These are phyloP conservation scores for Sarcophaga carnaria DNA, from an alignment of 2,888 invertebrate genomes.

Conservation along the genomic window DNA sequence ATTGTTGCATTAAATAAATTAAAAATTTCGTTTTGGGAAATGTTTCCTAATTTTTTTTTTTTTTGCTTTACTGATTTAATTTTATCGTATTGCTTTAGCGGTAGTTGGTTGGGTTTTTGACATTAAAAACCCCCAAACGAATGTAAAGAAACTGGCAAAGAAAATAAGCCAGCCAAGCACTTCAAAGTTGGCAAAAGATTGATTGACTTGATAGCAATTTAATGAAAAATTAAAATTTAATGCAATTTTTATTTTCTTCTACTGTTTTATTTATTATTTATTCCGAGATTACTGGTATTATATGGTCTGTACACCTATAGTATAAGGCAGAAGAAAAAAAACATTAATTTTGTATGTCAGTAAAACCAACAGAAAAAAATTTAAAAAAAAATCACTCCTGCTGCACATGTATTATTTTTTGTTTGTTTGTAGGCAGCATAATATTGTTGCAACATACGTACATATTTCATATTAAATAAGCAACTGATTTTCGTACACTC, in stretches of 20 bases:
- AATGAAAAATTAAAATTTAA: slow-evolving; percentile 69
- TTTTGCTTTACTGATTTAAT: background rate
- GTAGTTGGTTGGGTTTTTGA: slow-evolving; percentile 32
- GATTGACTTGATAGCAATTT: slow-evolving; percentile 69
- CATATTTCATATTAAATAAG: slow-evolving; percentile 48
- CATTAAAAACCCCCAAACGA: slow-evolving; percentile 45
- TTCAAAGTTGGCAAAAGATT: slow-evolving; percentile 63
- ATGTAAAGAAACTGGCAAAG: slow-evolving; percentile 1
- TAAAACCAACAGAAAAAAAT: no score
- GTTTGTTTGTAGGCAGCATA: no score
- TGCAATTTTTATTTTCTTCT: slow-evolving; percentile 52
- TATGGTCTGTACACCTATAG: slow-evolving; percentile 25
- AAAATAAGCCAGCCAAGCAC: slow-evolving; percentile 4
- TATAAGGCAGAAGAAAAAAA: slow-evolving; percentile 10
- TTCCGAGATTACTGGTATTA: background rate
- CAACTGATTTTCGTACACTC: slow-evolving; percentile 60
- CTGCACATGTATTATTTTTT: background rate
- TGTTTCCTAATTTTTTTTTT: slow-evolving; percentile 14
- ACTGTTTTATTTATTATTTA: background rate
- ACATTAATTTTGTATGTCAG: background rate
- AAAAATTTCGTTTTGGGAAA: slow-evolving; percentile 45
- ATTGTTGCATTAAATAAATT: slow-evolving; percentile 35
- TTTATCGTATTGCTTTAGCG: background rate
- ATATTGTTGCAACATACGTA: no score
- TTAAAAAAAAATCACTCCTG: no score